phyloP scores from a whole-genome alignment of 2,113 vertebrate species.

The Cisticola juncidis region DNA sequence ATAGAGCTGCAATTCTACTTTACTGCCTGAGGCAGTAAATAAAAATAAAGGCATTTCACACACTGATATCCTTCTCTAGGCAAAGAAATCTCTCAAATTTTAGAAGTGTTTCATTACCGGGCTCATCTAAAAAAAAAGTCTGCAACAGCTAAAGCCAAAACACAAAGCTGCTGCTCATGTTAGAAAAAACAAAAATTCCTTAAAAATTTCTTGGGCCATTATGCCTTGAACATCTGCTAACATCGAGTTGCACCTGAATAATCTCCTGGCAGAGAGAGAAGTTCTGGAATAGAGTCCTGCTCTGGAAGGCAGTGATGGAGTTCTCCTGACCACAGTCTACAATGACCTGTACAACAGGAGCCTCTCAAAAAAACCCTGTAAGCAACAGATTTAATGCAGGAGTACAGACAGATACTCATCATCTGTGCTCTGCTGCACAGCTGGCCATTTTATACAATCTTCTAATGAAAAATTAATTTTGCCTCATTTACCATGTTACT shows the following conservation, averaged over 20 bases:
- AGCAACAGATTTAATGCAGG: not conserved
- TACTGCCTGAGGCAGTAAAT: not conserved
- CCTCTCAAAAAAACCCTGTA: not conserved
- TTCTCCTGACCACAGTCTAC: not conserved
- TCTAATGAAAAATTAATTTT: not conserved
- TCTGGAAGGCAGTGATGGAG: not conserved
- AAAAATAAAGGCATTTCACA: constrained; percentile 1
- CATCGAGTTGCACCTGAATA: not conserved
- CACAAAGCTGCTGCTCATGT: not conserved
- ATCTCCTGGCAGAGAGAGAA: not conserved
- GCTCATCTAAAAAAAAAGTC: not conserved
- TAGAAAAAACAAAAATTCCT: not conserved
- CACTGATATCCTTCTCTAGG: not conserved
- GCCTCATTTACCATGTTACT: fast-evolving
- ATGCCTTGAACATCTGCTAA: not conserved
- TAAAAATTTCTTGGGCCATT: not conserved
- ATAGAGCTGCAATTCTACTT: not conserved
- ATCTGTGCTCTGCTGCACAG: not conserved
- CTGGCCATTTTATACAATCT: not conserved
- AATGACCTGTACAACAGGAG: not conserved
- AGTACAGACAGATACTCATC: not conserved
- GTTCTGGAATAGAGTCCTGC: not conserved
- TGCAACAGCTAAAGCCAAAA: not conserved
- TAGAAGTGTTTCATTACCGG: not conserved
- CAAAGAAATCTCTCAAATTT: not conserved